Evolutionary conservation across 2,797 vertebrate genomes (phyloP).

Genomic region (Falco columbarius): DNA sequence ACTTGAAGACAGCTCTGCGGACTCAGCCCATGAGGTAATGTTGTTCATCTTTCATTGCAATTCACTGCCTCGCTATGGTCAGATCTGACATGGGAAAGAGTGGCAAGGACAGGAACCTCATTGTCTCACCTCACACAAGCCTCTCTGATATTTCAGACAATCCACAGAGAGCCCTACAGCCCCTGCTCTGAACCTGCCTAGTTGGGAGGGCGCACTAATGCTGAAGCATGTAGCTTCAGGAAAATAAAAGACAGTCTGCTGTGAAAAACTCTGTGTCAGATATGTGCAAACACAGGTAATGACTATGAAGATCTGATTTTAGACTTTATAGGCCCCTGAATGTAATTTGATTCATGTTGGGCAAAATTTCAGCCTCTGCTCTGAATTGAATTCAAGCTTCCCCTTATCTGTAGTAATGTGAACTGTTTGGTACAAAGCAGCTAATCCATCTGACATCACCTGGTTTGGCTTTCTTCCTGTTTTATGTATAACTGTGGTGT

Average conservation of each 20-base stretch:
- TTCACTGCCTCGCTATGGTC: background rate
- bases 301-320: background rate
- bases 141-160: background rate
- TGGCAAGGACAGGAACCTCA: slow-evolving; percentile 20
- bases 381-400: slow-evolving; percentile 7
- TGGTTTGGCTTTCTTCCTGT: slow-evolving; percentile 42
- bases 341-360: background rate
- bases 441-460: slow-evolving; percentile 62
- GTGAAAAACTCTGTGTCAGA: background rate
- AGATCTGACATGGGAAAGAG: background rate
- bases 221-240: background rate
- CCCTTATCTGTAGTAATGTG: slow-evolving; percentile 30
- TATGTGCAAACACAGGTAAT: background rate
- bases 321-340: background rate
- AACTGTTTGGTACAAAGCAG: slow-evolving; percentile 17
- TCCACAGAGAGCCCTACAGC: background rate
- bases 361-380: background rate
- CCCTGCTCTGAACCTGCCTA: background rate
- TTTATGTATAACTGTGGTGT: background rate
- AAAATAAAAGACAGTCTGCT: background rate
- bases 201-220: background rate
- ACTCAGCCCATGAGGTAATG: slow-evolving; percentile 97
- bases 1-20: slow-evolving; percentile 95
- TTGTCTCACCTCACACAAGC: slow-evolving; percentile 1
- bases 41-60: background rate